Base-by-base conservation (phyloP, 2,888 invertebrate genomes). In the Germaria angustata region DNA sequence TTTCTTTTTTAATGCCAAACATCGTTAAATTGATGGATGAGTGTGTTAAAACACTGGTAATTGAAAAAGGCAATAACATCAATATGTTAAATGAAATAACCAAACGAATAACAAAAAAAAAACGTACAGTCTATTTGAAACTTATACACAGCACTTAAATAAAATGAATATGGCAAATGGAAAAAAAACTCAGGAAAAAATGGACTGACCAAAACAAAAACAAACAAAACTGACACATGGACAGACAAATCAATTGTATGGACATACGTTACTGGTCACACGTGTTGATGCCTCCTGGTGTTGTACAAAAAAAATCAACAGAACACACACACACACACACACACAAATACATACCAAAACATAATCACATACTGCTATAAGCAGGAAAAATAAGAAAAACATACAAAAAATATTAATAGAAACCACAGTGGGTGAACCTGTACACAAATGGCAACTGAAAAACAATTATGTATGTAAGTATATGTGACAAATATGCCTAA, bases 1-100 rank as follows among this genome's bases (percentile, higher is more conserved):
- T 71, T 51, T 46, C 28, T 66, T 46, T 73, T 75, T 77, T 36
- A 57, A 75, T 72, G 71, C 76, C 76, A 79, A 75, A 68, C 76
- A 71, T 81, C 72, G 81, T 78, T 81, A 81, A 78, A 69, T 73
- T 82, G 82, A 82, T 82, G 82, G 65, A 82, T 82, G 82, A 82
- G 69, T 69, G 73, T 75, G 82, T 75, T 81, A 75, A 75, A 63
- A 59, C 57, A 65, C 69, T 75, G 73, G 78, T 82, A 79, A 82
- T 79, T 82, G 82, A 79, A 82, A 82, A 75, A 82, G 78, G 78
- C 82, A 82, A 82, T 69, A 77, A 75, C 75, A 76, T 75, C 75
- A 80, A 69, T 71, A 68, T 69, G 63, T 65, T 69, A 59, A 63
- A 39, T 51, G 36, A 24, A n/a, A n/a, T n/a, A n/a, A n/a, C n/a